Percentiles rank a stretch among this genome's conserved stretches.
These are phyloP conservation scores for Chondrilla cf. caribensis DNA, from an alignment of 37 sponge, comb jelly and placozoan genomes.

Conservation along the genomic window DNA sequence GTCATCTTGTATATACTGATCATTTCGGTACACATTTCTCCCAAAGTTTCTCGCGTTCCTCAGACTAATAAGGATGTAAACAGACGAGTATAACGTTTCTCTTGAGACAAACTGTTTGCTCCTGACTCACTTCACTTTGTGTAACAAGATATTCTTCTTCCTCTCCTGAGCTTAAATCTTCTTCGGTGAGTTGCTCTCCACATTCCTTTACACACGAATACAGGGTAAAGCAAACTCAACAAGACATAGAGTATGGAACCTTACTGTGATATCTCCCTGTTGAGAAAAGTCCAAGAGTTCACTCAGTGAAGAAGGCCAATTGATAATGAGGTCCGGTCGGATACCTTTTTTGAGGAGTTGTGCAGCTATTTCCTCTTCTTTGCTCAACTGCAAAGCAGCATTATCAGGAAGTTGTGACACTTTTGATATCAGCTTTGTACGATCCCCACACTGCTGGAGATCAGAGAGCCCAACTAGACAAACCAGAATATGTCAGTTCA, in stretches of 20 bases:
- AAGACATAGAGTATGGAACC: background rate
- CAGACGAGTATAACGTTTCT: too few species aligned
- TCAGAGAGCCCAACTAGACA: too few species aligned
- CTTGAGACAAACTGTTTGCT: too few species aligned
- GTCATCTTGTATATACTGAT: too few species aligned
- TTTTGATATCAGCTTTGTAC: too few species aligned
- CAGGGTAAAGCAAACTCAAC: background rate
- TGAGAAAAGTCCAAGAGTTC: background rate
- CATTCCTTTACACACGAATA: background rate
- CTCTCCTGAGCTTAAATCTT: background rate
- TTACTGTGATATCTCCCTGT: background rate
- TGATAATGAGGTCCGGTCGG: background rate
- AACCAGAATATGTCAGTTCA: too few species aligned
- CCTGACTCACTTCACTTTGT: too few species aligned
- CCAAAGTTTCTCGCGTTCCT: too few species aligned
- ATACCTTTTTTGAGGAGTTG: background rate
- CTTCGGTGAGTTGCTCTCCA: background rate
- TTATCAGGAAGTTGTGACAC: too few species aligned
- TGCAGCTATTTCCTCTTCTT: background rate
- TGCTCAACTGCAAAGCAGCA: background rate
- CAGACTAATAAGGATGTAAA: too few species aligned
- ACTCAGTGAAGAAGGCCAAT: slow-evolving; percentile 7
- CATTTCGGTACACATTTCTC: too few species aligned
- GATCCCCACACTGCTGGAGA: too few species aligned
- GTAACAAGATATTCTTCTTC: background rate